A percentile compares a stretch with the other conserved stretches of the same genome.
Conservation (phyloP, 2,888 invertebrate genomes). For the Aphelenchoides bicaudatus region DNA sequence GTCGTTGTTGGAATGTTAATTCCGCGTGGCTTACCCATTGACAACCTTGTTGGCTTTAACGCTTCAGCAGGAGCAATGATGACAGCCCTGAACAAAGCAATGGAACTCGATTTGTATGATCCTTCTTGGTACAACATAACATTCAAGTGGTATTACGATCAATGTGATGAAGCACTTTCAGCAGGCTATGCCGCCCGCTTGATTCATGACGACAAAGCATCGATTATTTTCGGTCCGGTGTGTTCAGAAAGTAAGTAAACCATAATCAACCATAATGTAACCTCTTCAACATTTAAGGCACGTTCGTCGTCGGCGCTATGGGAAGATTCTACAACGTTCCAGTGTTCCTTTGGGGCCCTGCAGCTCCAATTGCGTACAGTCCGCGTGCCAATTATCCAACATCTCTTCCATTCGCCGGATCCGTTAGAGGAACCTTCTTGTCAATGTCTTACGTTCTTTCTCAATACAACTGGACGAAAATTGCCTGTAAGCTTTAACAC, state of each 20-base stretch:
- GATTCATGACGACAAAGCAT: neutral
- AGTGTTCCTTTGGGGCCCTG: conserved; percentile 5
- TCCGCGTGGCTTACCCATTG: neutral
- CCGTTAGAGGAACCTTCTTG: neutral
- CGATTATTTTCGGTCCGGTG: conserved; percentile 1
- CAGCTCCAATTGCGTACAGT: no score
- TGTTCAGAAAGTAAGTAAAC: conserved; percentile 4
- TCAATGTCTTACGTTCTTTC: neutral
- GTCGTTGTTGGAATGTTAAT: neutral
- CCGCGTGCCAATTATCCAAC: conserved; percentile 18
- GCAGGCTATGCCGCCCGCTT: conserved; percentile 1
- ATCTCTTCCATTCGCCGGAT: neutral
- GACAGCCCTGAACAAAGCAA: neutral
- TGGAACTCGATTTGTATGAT: conserved; percentile 3
- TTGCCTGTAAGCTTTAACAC: neutral
- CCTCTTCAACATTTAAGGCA: no score
- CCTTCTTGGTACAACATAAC: neutral
- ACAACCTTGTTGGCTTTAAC: neutral
- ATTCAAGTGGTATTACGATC: conserved; percentile 7
- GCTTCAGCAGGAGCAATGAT: neutral
- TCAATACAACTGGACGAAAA: conserved; percentile 9
- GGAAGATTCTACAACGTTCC: conserved; percentile 5
- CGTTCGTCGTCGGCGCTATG: conserved; percentile 1
- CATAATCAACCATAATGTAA: no score
- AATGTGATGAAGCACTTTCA: neutral